phyloP scores from a whole-genome alignment of 2,113 vertebrate species.

The Pogonocichla stellata region DNA sequence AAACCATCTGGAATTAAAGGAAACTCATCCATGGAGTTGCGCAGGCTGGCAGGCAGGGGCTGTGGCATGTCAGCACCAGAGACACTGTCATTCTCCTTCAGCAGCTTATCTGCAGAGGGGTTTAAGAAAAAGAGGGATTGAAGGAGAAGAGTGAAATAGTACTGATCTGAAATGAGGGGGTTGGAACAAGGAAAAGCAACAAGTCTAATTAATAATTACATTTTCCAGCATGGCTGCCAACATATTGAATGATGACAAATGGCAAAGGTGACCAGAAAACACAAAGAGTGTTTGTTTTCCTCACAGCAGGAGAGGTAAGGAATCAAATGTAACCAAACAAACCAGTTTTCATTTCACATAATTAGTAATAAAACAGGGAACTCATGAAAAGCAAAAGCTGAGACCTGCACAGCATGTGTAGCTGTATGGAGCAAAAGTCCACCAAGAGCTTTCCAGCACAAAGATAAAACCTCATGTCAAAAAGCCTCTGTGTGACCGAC shows the following conservation, averaged over 20 bases:
- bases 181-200: background rate
- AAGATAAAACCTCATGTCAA: background rate
- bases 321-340: background rate
- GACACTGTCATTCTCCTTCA: background rate
- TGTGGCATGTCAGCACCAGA: fast-evolving
- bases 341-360: background rate
- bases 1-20: background rate
- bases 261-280: slow-evolving; percentile 7
- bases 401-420: background rate
- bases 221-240: background rate
- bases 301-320: background rate
- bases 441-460: background rate
- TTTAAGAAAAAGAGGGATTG: background rate
- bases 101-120: background rate
- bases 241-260: background rate
- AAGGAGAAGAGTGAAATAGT: background rate
- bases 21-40: background rate
- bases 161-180: background rate
- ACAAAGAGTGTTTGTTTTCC: background rate
- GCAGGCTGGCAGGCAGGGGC: background rate
- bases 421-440: background rate
- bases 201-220: background rate
- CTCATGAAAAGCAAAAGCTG: background rate
- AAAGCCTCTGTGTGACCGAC: background rate
- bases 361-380: background rate